Conservation (phyloP, 2,797 vertebrate species). For the Hirundo rustica region DNA sequence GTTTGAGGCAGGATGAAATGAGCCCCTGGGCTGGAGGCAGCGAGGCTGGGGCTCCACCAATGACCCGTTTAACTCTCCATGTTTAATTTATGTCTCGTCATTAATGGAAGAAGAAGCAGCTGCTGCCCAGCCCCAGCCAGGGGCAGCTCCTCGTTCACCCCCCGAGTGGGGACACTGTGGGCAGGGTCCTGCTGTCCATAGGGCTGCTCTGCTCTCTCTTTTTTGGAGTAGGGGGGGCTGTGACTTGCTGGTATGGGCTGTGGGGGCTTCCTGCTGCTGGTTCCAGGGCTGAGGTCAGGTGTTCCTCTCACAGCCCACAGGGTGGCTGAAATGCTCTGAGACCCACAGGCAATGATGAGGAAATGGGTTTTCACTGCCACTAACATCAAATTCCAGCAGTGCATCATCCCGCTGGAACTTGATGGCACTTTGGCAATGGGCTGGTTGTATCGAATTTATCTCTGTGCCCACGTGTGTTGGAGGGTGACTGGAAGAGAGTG, state of each 20-base stretch:
- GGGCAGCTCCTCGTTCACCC: background rate
- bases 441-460: constrained; percentile 1
- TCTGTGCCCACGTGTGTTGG: background rate
- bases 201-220: background rate
- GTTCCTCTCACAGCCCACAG: rapidly evolving
- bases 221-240: background rate
- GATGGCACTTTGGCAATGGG: background rate
- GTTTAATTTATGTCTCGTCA: background rate
- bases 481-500: background rate
- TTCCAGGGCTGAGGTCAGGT: background rate
- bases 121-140: background rate
- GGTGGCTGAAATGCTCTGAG: background rate
- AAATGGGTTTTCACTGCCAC: constrained; percentile 11
- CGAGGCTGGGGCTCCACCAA: background rate
- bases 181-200: background rate
- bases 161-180: rapidly evolving
- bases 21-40: background rate
- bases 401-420: background rate
- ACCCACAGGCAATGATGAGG: background rate
- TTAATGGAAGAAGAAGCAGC: background rate
- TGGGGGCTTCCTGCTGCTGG: background rate
- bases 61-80: background rate
- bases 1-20: background rate
- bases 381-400: background rate
- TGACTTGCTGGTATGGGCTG: rapidly evolving